These are phyloP conservation scores for Lucilia sericata DNA, from an alignment of 1,140 invertebrate genomes.

Conservation along the genomic window DNA sequence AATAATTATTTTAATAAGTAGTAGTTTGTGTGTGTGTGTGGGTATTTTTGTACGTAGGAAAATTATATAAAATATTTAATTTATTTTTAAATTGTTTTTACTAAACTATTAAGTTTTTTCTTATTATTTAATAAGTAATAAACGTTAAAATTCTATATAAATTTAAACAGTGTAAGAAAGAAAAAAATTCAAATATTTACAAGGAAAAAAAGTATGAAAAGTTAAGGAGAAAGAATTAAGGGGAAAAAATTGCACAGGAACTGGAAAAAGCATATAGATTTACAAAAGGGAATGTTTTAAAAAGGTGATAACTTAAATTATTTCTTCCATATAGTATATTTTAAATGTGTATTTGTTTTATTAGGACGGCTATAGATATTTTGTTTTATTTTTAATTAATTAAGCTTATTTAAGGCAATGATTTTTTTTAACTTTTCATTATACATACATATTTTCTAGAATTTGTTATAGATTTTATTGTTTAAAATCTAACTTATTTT, in stretches of 20 bases:
- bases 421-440: background rate
- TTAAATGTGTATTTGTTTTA: conserved; percentile 21
- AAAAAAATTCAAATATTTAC: background rate
- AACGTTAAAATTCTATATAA: conserved; percentile 43
- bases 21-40: background rate
- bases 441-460: background rate
- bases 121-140: conserved; percentile 43
- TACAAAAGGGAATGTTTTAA: background rate
- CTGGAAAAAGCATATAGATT: background rate
- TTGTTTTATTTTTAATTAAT: background rate
- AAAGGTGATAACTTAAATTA: background rate
- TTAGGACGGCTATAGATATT: conserved; percentile 37
- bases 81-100: background rate
- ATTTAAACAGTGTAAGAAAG: too few species aligned
- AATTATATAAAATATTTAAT: conserved; percentile 25
- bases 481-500: background rate
- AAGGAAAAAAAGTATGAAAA: background rate
- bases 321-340: conserved; percentile 10
- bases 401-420: conserved; percentile 19
- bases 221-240: background rate
- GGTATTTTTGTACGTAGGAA: background rate
- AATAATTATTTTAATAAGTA: conserved; percentile 18
- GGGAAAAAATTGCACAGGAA: background rate
- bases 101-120: conserved; percentile 31
- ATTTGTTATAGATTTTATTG: background rate